Conservation (phyloP, 2,888 invertebrate species). For the Pammene fasciana region DNA sequence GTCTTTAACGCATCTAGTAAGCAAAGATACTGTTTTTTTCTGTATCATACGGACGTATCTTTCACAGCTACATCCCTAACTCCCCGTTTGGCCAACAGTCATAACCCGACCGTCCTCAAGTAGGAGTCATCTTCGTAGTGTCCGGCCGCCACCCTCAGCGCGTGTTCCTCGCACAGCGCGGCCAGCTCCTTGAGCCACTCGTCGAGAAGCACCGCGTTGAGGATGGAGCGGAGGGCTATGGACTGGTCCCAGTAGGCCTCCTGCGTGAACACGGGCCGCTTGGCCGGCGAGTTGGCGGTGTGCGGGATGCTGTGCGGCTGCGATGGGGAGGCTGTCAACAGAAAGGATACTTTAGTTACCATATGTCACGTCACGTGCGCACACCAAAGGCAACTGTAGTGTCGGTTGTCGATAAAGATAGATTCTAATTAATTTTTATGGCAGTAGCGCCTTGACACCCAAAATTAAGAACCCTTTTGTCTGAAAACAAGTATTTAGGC, state of each 20-base stretch:
- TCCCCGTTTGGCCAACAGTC: conserved; percentile 68
- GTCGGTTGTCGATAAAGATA: no score
- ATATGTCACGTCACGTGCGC: no score
- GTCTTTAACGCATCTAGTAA: no score
- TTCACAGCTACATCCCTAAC: conserved; percentile 45
- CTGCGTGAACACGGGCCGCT: conserved; percentile 67
- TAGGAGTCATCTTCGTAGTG: conserved; percentile 70
- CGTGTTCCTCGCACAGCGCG: conserved; percentile 97
- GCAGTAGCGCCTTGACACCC: no score
- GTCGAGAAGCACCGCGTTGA: conserved; percentile 92
- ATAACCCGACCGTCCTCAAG: conserved; percentile 71
- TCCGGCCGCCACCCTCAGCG: conserved; percentile 78
- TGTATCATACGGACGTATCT: conserved; percentile 46
- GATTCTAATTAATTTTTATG: no score
- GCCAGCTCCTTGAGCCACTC: conserved; percentile 98
- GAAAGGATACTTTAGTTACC: no score
- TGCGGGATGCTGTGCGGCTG: conserved; percentile 55
- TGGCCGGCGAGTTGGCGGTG: conserved; percentile 55
- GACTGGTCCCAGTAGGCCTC: conserved; percentile 79
- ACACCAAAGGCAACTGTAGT: no score
- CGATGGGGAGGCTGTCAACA: conserved; percentile 50
- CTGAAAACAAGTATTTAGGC: no score
- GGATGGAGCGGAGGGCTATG: conserved; percentile 68
- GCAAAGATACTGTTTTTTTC: not conserved
- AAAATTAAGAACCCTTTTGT: no score